Base-by-base conservation (phyloP, 2,797 vertebrate genomes). In the Danio choprae region DNA sequence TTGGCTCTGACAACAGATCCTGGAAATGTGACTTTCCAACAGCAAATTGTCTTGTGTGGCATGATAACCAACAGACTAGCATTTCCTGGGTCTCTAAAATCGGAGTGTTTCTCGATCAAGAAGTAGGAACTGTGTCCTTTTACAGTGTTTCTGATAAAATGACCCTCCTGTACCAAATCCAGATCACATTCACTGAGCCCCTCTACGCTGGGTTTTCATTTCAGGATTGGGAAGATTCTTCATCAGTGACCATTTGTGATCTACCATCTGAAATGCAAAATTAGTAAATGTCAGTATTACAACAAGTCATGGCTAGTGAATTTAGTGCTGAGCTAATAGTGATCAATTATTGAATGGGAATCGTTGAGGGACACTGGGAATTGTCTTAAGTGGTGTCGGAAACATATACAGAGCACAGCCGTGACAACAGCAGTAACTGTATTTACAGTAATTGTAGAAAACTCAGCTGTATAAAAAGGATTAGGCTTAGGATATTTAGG, bases 61-160 rank as follows among this genome's bases (percentile, higher is more conserved):
- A 73, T 20, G 36, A 29, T 7, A 1, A 0, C 3, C 3, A 1
- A 9, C 13, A 16, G 5, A 44, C 40, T n/a, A 10, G 43, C 0
- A 11, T 73, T 43, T 0, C 3, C 13, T 16, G 73, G 38, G 3
- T 74, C 43, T 69, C 76, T 1, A 70, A 50, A 70, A 60, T 78
- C 7, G 53, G 64, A 70, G 76, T 78, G 44, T 78, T 60, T 78
- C 36, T 78, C 1, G 44, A 78, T 16, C 22, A 69, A 6, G 2
- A 2, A 2, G 65, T 16, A 40, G 64, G 76, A 51, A 41, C 43
- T 0, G 22, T 78, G 44, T 70, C 65, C 1, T 70, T 70, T 50
- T 78, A 69, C 44, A 69, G 4, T 60, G 44, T 78, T n/a, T 60
- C 76, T 60, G 43, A 78, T 4, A n/a, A 60, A 69, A 78, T 78